Evolutionary conservation across 2,113 vertebrate species (phyloP).

Genomic region (Myiozetetes cayanensis): DNA sequence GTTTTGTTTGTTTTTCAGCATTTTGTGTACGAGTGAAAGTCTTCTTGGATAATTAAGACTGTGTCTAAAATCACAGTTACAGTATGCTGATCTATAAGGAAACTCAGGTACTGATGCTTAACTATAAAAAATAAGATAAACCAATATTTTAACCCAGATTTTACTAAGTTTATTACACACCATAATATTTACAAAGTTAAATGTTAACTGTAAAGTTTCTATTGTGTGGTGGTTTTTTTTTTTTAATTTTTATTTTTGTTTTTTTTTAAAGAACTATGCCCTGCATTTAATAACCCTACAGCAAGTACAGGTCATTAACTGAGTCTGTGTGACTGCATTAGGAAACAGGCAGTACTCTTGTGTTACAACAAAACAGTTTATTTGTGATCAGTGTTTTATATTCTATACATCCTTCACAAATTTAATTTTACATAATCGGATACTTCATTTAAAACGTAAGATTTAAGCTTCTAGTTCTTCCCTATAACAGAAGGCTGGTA

Average conservation of each 20-base stretch:
- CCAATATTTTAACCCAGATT: slow-evolving; percentile 73
- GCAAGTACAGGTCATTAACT: slow-evolving; percentile 65
- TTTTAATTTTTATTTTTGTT: background rate
- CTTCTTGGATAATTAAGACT: slow-evolving; percentile 55
- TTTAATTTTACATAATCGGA: slow-evolving; percentile 88
- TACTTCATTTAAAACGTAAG: slow-evolving; percentile 82
- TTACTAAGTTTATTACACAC: slow-evolving; percentile 75
- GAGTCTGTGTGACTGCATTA: slow-evolving; percentile 71
- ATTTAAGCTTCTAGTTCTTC: slow-evolving; percentile 78
- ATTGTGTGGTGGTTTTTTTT: background rate
- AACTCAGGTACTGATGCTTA: slow-evolving; percentile 67
- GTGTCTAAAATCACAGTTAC: slow-evolving; percentile 42
- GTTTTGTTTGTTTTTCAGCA: slow-evolving; percentile 51
- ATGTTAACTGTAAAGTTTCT: slow-evolving; percentile 74
- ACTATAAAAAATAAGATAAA: slow-evolving; percentile 77
- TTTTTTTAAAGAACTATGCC: slow-evolving; percentile 70
- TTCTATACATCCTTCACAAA: slow-evolving; percentile 94
- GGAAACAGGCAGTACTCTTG: slow-evolving; percentile 82
- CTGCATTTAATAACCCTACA: slow-evolving; percentile 72
- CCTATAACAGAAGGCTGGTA: slow-evolving; percentile 85
- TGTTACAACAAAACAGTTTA: slow-evolving; percentile 92
- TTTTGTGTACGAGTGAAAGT: slow-evolving; percentile 61
- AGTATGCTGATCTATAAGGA: slow-evolving; percentile 45
- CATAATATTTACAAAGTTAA: slow-evolving; percentile 77
- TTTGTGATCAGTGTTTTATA: slow-evolving; percentile 89